These are phyloP conservation scores for Alectura lathami DNA, from an alignment of 2,113 vertebrate genomes.

Conservation along the genomic window DNA sequence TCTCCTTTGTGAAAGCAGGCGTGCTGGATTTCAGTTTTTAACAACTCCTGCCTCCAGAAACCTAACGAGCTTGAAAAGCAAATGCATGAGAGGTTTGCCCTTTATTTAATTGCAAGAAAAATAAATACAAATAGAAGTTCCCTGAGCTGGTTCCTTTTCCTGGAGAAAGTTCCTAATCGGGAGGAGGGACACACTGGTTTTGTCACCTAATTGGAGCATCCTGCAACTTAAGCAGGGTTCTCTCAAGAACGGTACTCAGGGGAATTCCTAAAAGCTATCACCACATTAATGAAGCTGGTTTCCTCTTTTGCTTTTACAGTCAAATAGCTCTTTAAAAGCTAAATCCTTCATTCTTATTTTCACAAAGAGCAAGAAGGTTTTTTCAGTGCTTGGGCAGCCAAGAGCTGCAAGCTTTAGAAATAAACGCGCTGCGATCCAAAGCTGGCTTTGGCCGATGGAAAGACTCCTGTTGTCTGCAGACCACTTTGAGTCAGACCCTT, in stretches of 20 bases:
- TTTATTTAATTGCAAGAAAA: constrained; percentile 14
- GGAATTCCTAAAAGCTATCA: constrained; percentile 49
- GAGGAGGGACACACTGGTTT: not conserved
- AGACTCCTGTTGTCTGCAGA: constrained; percentile 33
- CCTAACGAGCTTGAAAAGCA: not conserved
- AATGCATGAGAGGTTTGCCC: constrained; percentile 18
- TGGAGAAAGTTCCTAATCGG: not conserved
- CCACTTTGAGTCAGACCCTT: constrained; percentile 37
- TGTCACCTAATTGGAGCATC: constrained; percentile 34
- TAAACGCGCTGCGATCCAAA: not conserved
- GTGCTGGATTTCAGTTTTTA: not conserved
- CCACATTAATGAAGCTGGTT: constrained; percentile 48
- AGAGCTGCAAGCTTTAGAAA: constrained; percentile 13
- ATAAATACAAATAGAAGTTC: constrained; percentile 35
- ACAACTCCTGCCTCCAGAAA: not conserved
- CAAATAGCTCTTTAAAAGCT: constrained; percentile 43
- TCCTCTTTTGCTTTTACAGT: constrained; percentile 54
- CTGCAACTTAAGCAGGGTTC: constrained; percentile 12
- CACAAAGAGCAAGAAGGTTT: constrained; percentile 1
- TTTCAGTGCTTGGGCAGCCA: constrained; percentile 32
- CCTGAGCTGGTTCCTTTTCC: not conserved
- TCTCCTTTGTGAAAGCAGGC: not conserved
- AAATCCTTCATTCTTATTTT: constrained; percentile 44
- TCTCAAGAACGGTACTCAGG: constrained; percentile 30
- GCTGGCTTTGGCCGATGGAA: not conserved